Base-by-base conservation (phyloP, 2,888 invertebrate genomes). In the Cryptocheilus praepositus region DNA sequence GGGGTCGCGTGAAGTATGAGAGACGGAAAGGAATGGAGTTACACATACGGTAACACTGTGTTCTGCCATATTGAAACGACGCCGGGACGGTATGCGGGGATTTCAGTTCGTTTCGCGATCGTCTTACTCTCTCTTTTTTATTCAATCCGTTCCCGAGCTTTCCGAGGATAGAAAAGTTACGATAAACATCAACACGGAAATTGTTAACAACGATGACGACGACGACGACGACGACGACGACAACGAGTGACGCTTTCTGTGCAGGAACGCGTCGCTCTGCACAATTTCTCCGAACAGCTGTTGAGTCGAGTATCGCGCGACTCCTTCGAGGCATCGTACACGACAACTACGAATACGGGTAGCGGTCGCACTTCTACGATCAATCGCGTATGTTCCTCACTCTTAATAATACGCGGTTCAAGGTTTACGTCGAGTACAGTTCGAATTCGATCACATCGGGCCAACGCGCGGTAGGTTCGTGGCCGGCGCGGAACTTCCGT, bases 171-270 rank as follows among this genome's bases (percentile, higher is more conserved):
- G 77, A 79, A 71, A 74, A 70, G 60, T 79, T 53, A 77, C 79
- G 74, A 73, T 67, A 65, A 79, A 79, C 79, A 79, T 79, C 74
- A 71, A 79, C 69, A 74, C 65, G 70, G 57, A 67, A 62, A 77
- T 71, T 56, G 64, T 79, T 71, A 74, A 76, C 68, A 63, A 70
- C 46, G 56, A 67, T 59, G 16, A 65, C 65, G 56, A 56, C 25
- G 58, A 58, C 46, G 25, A n/a, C 19, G 19, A 46, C 46, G 46
- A 46, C 46, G 46, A 49, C n/a, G 21, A 49, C 49, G 49, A 49
- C 49, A 15, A 49, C 21, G 22, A 36, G 25, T 44, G 44, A 56
- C 56, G 56, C 56, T 21, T 36, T 36, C 8, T 7, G 11, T 8
- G 13, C 11, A 36, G 7, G 8, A 36, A 36, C 11, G 36, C 36